Evolutionary conservation across 2,113 vertebrate genomes (phyloP).

Genomic region (Bothrops jararaca): DNA sequence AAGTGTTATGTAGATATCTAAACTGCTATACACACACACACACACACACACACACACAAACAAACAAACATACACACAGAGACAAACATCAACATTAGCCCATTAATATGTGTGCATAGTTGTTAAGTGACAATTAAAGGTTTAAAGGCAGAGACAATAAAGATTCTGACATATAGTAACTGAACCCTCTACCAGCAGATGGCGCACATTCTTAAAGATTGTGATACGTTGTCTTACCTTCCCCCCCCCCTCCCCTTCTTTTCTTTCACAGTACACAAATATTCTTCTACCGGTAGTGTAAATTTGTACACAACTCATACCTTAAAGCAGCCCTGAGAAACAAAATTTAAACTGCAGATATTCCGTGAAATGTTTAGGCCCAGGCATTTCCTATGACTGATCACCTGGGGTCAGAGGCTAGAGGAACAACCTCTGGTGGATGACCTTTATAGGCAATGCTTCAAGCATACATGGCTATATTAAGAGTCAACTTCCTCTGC

Average conservation of each 20-base stretch:
- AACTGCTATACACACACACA: no score
- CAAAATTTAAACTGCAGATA: constrained; percentile 31
- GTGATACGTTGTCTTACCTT: fast-evolving
- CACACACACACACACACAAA: no score
- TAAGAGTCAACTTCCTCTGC: constrained; percentile 47
- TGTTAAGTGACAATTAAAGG: neutral
- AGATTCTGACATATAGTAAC: fast-evolving
- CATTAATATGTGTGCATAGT: neutral
- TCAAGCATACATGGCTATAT: constrained; percentile 13
- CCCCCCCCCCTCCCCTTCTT: neutral
- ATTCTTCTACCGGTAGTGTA: constrained; percentile 3
- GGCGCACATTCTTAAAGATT: constrained; percentile 75
- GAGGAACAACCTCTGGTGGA: neutral
- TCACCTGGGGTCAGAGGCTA: constrained; percentile 12
- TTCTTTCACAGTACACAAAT: fast-evolving
- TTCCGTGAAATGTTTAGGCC: constrained; percentile 15
- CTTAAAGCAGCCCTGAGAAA: constrained; percentile 42
- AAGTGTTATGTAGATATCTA: neutral
- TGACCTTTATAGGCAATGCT: constrained; percentile 41
- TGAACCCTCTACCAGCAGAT: constrained; percentile 62
- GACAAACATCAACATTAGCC: neutral
- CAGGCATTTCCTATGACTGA: neutral
- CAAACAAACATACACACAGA: neutral
- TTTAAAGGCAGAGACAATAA: neutral
- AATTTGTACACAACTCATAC: neutral